These are phyloP conservation scores for Gastrophysa polygoni DNA, from an alignment of 2,888 invertebrate species.

Conservation along the genomic window DNA sequence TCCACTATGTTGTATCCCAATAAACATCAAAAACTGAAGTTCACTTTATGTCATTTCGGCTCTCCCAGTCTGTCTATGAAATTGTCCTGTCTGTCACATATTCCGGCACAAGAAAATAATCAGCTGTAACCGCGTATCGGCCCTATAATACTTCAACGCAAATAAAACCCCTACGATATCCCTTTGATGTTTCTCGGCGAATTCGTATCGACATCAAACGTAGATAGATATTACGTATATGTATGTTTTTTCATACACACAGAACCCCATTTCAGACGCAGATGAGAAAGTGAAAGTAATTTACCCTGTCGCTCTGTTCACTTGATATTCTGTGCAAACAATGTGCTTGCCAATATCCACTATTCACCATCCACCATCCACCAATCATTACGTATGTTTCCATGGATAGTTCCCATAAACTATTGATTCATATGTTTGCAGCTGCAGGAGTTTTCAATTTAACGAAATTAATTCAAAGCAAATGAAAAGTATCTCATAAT, in stretches of 20 bases:
- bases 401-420: too few relatives aligned
- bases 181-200: background rate
- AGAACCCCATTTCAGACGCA: background rate
- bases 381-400: too few relatives aligned
- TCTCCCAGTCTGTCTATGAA: too few relatives aligned
- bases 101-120: background rate
- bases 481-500: too few relatives aligned
- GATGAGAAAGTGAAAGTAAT: background rate
- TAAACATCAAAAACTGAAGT: too few relatives aligned
- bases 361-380: too few relatives aligned
- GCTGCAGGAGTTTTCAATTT: too few relatives aligned
- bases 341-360: too few relatives aligned
- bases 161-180: background rate
- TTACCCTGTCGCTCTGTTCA: background rate
- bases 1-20: too few relatives aligned
- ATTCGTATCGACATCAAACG: background rate
- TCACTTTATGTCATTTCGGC: too few relatives aligned
- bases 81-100: background rate
- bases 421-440: too few relatives aligned
- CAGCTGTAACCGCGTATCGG: background rate
- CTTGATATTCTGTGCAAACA: background rate
- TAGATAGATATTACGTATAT: background rate
- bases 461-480: too few relatives aligned
- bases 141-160: background rate
- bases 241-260: background rate